These are phyloP conservation scores for Eilema sororculum DNA, from an alignment of 2,888 invertebrate species.

Conservation along the genomic window DNA sequence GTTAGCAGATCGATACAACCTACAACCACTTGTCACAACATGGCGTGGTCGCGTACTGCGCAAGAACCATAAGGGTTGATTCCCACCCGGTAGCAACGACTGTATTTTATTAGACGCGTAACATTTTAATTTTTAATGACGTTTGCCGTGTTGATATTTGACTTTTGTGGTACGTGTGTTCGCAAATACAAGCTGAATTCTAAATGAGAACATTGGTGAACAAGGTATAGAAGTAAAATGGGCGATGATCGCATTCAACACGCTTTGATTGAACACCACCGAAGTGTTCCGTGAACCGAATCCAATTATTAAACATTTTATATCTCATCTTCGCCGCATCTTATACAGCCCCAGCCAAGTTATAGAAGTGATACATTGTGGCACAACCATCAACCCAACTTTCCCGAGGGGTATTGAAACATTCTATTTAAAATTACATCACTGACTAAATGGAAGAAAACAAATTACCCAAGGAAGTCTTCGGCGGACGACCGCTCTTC, in stretches of 20 bases:
- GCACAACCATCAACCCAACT: too few species aligned
- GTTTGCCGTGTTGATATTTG: not conserved
- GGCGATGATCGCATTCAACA: not conserved
- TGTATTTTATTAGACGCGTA: not conserved
- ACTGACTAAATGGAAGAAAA: too few species aligned
- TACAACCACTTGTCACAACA: slow-evolving; percentile 20
- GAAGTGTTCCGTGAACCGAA: not conserved
- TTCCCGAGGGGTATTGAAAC: too few species aligned
- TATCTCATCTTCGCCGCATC: too few species aligned
- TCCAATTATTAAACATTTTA: too few species aligned
- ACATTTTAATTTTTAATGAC: not conserved
- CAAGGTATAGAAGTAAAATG: not conserved
- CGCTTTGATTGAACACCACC: not conserved
- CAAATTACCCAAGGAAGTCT: too few species aligned
- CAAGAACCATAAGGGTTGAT: slow-evolving; percentile 18
- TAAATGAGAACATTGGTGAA: not conserved
- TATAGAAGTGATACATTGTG: too few species aligned
- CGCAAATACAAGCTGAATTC: not conserved
- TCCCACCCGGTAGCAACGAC: not conserved
- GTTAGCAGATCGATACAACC: slow-evolving; percentile 16
- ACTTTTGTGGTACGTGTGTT: not conserved
- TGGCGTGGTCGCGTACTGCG: slow-evolving; percentile 19
- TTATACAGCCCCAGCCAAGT: too few species aligned
- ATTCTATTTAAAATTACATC: too few species aligned
- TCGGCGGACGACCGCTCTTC: too few species aligned